Evolutionary conservation across 2,797 vertebrate species (phyloP), one percentile per base, ranked within the genome.

Genomic region (Rhinophrynus dorsalis): DNA sequence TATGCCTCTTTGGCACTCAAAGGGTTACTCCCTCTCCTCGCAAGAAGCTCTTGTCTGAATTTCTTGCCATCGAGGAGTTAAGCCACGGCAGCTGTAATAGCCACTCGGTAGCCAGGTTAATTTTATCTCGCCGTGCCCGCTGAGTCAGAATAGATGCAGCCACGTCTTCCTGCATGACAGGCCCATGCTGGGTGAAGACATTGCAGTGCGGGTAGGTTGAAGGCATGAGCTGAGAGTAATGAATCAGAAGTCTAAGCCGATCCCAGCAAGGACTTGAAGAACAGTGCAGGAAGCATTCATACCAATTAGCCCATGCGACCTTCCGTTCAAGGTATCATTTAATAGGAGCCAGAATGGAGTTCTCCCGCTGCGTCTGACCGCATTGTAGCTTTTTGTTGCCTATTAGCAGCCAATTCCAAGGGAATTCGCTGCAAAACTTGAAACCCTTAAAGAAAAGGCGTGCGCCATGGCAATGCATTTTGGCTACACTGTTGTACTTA

Each of bases 271-370:
- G 62, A 51, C 45, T 35, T 42, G n/a, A 24, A 20, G 33, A 44
- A 13, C 62, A 27, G 54, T 2, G 45, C 45, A 52, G 62, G 35
- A 73, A 44, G 69, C 69, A 44, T 72, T 72, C 35, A 51, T 52
- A 35, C 61, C 69, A 66, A 73, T 73, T 73, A 73, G 69, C 61
- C 69, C 61, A 52, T 58, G 68, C 50, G 62, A 59, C 54, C 69
- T 73, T 66, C 55, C 33, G 47, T 73, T 60, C 69, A 66, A 45
- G 62, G 37, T 54, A 52, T 13, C 45, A 21, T 73, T 66, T 65
- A 73, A 66, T 65, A 60, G 55, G 35, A 33, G 37, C 60, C 33
- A 33, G 66, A 45, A 66, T 58, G 54, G 45, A 33, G 42, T 44
- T 20, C 30, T 9, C 69, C 62, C 17, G 55, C 69, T 66, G 62